phyloP scores from a whole-genome alignment of 2,113 vertebrate species.

The Romanogobio albipinnatus region DNA sequence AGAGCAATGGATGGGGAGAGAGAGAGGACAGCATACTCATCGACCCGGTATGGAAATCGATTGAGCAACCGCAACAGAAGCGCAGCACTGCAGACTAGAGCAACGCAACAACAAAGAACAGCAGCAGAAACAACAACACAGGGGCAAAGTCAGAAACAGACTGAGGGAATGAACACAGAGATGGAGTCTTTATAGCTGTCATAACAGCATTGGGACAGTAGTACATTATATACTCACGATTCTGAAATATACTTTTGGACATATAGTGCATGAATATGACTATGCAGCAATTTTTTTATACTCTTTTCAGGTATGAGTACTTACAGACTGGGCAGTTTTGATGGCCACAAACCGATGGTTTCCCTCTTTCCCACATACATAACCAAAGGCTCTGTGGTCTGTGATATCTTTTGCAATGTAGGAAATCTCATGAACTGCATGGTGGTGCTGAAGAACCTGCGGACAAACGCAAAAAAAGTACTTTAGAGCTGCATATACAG shows the following conservation, averaged over 20 bases:
- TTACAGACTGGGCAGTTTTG: conserved; percentile 96
- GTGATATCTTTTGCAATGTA: conserved; percentile 99
- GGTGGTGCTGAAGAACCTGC: conserved; percentile 95
- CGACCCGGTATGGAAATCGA: conserved; percentile 55
- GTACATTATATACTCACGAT: neutral
- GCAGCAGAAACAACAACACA: neutral
- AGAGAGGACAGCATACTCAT: conserved; percentile 46
- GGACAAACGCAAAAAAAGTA: conserved; percentile 19
- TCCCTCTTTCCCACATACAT: conserved; percentile 96
- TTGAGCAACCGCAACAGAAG: conserved; percentile 20
- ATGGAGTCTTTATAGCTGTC: neutral
- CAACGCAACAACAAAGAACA: conserved; percentile 11
- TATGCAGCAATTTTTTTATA: neutral
- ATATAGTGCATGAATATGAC: neutral
- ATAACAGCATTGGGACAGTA: neutral
- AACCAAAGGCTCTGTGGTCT: conserved; percentile 97
- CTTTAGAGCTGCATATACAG: neutral
- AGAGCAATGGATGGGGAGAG: conserved; percentile 30
- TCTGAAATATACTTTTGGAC: neutral
- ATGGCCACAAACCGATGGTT: conserved; percentile 98
- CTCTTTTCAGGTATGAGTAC: conserved; percentile 63
- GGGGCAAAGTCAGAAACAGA: neutral
- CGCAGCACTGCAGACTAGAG: conserved; percentile 32
- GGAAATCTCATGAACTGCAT: conserved; percentile 98
- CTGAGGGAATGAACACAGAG: neutral